Evolutionary conservation across 2,113 vertebrate genomes (phyloP), one percentile per base, ranked within the genome.

Genomic region (Xyrauchen texanus): DNA sequence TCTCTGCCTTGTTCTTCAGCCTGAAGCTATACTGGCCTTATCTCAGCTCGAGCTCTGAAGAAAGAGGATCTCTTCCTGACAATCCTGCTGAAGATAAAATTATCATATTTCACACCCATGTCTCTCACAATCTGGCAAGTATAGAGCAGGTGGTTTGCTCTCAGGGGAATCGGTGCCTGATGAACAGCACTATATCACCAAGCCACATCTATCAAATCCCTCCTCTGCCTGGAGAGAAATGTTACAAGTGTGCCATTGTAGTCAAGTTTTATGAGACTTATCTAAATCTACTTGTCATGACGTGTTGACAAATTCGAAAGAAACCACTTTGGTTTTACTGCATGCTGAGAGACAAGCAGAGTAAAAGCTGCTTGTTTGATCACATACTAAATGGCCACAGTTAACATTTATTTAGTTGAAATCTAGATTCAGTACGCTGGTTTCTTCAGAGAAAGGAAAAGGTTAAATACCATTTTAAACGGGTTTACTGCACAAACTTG

Each of bases 91-190:
- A 72, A 83, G 84, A 84, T 82, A 84, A 83, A 82, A 84, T 83
- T 82, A 83, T 87, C 86, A 83, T 82, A 85, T 85, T 87, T 85
- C 80, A 83, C 82, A 79, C 79, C 77, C 77, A 71, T 85, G 84
- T 87, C 83, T 85, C 60, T 82, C 82, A 84, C 84, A 87, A 83
- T 85, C 82, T 85, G 83, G 81, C 76, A 78, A 80, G 85, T 67
- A 76, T 71, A 81, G 83, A 87, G 82, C 86, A 87, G 83, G 86
- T 85, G 83, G 83, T 85, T 83, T 80, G 80, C 85, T 83, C 83
- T 80, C 84, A 80, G 77, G 86, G 80, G 83, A 85, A 73, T 76
- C 49, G 13, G 71, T 76, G 70, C 78, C 76, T 81, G 83, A 84
- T 77, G 81, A 81, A 81, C 84, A 68, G 69, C 81, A 77, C 82